A percentile compares a stretch with the other conserved stretches of the same genome.
Evolutionary conservation across 2,888 invertebrate species (phyloP).

Genomic region (Nemurella pictetii): DNA sequence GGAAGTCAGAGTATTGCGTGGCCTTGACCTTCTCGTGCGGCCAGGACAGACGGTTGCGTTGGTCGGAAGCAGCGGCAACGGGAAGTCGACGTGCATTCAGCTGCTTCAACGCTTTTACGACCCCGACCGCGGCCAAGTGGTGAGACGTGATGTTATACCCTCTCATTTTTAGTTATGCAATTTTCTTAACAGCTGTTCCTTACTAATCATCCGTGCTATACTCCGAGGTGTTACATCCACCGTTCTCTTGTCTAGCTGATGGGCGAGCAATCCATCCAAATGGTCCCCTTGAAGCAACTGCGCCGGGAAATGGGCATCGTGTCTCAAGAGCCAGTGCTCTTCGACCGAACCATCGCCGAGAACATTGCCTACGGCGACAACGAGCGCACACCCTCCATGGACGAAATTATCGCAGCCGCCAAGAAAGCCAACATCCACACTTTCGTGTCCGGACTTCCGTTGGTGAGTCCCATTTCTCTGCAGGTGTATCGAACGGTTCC

Average conservation of each 20-base stretch:
- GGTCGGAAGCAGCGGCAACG: slow-evolving; percentile 76
- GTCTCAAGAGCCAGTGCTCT: slow-evolving; percentile 89
- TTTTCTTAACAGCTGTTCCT: no score
- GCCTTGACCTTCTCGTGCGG: slow-evolving; percentile 67
- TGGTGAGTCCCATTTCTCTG: slow-evolving; percentile 57
- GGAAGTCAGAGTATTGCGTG: slow-evolving; percentile 72
- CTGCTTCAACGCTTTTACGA: slow-evolving; percentile 79
- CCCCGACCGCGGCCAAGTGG: slow-evolving; percentile 64
- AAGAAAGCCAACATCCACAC: slow-evolving; percentile 86
- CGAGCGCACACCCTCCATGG: slow-evolving; percentile 62
- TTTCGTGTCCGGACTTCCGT: slow-evolving; percentile 75
- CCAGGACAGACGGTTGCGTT: slow-evolving; percentile 73
- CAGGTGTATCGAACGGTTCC: no score
- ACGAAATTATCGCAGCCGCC: slow-evolving; percentile 77
- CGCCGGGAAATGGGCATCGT: slow-evolving; percentile 54
- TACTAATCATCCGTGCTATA: no score
- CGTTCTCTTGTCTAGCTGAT: slow-evolving; percentile 41
- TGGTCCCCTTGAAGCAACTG: slow-evolving; percentile 33
- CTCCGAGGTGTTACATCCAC: neutral
- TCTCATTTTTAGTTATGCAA: no score
- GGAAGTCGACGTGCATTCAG: slow-evolving; percentile 81
- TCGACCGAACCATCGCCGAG: slow-evolving; percentile 83
- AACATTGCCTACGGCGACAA: slow-evolving; percentile 95
- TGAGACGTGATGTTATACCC: slow-evolving; percentile 45
- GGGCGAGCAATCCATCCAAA: slow-evolving; percentile 43